Conservation (phyloP, 2,888 invertebrate genomes). For the Hylaea fasciaria region DNA sequence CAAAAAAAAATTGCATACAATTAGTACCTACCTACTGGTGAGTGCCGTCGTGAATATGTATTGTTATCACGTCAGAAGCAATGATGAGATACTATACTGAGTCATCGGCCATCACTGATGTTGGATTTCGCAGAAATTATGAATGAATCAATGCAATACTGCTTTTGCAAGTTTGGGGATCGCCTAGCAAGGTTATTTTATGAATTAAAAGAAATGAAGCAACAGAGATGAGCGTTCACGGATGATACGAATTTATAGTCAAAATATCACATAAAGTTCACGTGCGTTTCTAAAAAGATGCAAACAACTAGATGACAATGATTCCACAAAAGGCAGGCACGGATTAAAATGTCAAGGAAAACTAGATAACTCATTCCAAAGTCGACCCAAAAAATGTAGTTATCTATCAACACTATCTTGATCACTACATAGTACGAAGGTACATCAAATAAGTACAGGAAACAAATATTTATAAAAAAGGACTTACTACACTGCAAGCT, state of each 20-base stretch:
- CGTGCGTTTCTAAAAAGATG: no score
- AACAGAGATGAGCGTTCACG: no score
- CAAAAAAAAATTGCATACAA: not conserved
- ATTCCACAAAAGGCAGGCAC: no score
- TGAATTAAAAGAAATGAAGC: no score
- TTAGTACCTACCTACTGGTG: not conserved
- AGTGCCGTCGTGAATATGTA: conserved; percentile 21
- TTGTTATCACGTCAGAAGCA: conserved; percentile 3
- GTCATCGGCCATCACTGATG: conserved; percentile 9
- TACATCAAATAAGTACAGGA: not conserved
- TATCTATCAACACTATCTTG: not conserved
- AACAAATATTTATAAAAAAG: conserved; percentile 7
- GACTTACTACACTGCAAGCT: conserved; percentile 27
- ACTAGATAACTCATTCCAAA: no score
- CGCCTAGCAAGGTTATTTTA: no score
- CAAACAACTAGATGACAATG: no score
- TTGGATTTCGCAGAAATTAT: conserved; percentile 25
- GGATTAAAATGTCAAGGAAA: no score
- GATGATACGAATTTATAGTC: no score
- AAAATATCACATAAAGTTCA: no score
- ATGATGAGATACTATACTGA: conserved; percentile 15
- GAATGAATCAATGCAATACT: conserved; percentile 13
- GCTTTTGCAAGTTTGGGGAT: not conserved
- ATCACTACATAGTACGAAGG: not conserved
- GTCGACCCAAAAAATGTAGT: no score